Percentiles rank a stretch among this genome's conserved stretches.
phyloP scores from a whole-genome alignment of 2,888 invertebrate genomes.

The Sarcophaga caerulescens region DNA sequence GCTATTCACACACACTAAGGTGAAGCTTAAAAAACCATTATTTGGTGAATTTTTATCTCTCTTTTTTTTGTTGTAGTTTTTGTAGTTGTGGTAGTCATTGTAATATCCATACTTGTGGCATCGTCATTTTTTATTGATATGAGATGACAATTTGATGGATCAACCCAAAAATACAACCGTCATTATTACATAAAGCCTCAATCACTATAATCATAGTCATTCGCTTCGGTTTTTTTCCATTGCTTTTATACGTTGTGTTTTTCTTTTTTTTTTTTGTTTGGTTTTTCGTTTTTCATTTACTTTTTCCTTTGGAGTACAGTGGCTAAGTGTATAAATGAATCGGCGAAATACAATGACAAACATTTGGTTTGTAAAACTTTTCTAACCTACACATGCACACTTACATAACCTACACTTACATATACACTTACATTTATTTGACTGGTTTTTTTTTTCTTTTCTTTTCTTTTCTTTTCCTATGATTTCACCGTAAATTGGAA shows the following conservation, averaged over 20 bases:
- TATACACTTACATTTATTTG: background rate
- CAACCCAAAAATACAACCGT: conserved; percentile 55
- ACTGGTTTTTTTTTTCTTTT: background rate
- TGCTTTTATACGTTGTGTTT: background rate
- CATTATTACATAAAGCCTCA: conserved; percentile 63
- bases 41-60: conserved; percentile 1
- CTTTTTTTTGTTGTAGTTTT: conserved; percentile 4
- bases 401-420: background rate
- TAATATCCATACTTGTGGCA: conserved; percentile 36
- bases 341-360: conserved; percentile 46
- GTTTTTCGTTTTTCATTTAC: background rate
- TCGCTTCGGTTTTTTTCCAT: background rate
- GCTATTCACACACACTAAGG: background rate
- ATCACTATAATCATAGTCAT: conserved; percentile 64
- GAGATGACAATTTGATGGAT: conserved; percentile 66
- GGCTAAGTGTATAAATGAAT: conserved; percentile 41
- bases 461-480: conserved; percentile 47
- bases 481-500: conserved; percentile 66
- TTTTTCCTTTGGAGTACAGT: conserved; percentile 26
- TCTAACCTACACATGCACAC: background rate
- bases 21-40: conserved; percentile 50
- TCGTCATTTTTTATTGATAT: conserved; percentile 56
- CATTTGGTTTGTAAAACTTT: conserved; percentile 55
- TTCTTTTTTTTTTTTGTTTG: background rate
- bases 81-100: conserved; percentile 6